Evolutionary conservation across 2,113 vertebrate species (phyloP), one percentile per base, ranked within the genome.

Genomic region (Zosterops borbonicus): DNA sequence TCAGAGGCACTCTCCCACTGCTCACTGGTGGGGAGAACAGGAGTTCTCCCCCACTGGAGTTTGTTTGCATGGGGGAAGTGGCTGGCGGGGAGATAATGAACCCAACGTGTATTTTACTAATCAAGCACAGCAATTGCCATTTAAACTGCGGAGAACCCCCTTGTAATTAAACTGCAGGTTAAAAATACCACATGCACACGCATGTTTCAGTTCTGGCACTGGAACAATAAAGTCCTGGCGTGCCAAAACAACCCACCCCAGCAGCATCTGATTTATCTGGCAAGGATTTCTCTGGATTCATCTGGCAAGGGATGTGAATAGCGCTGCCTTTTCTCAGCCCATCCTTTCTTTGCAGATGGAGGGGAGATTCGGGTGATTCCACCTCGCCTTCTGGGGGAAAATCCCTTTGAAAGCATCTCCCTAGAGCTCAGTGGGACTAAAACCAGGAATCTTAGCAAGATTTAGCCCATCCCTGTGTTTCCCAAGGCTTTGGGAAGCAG

Each of bases 201-300:
- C 59, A 44, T 11, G 29, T 49, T 58, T 9, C 27, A 33, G 17
- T 56, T 27, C 37, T 90, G 93, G 81, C 70, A 4, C 77, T 3
- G 5, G 0, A 92, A 71, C 87, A 75, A 82, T 58, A 33, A 83
- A 74, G 33, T 16, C 80, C 76, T 4, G 16, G 35, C 4, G 4
- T 17, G 64, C 91, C 95, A 87, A 68, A 88, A 47, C 83, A 50
- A 70, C 90, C 92, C 70, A 44, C 39, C 84, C 85, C 87, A 68
- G 79, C 86, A 75, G 89, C 88, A 74, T 71, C 88, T 35, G 83
- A 83, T 49, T 46, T 16, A 13, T 67, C 83, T 75, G 81, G 73
- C 77, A n/a, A 35, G 68, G 69, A 35, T 76, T 63, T 22, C 62
- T 62, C 55, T 55, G 87, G 87, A 69, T 90, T 90, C 79, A 90